Evolutionary conservation across 2,888 invertebrate genomes (phyloP), one percentile per base, ranked within the genome.

Genomic region (Prionchulus punctatus): DNA sequence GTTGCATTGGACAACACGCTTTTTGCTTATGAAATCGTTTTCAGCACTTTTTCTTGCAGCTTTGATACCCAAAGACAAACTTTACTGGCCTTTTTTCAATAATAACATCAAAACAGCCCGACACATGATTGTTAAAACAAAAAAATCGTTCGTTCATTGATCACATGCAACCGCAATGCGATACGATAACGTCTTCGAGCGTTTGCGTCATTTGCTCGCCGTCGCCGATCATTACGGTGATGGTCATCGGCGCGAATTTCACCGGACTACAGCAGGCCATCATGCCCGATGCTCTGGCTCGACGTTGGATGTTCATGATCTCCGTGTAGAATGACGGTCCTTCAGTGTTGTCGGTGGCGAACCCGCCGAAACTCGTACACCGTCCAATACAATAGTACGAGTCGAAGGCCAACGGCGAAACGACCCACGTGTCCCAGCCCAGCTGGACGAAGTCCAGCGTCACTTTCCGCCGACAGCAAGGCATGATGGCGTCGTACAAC

Each of bases 101-200:
- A n/a, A n/a, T n/a, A n/a, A n/a, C n/a, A n/a, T n/a, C n/a, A n/a
- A n/a, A n/a, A n/a, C n/a, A n/a, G n/a, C n/a, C n/a, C n/a, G n/a
- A n/a, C n/a, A n/a, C n/a, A n/a, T n/a, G n/a, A n/a, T n/a, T n/a
- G n/a, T n/a, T n/a, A n/a, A n/a, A n/a, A n/a, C n/a, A n/a, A n/a
- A n/a, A n/a, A n/a, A n/a, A n/a, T n/a, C n/a, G n/a, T n/a, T n/a
- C n/a, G n/a, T n/a, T n/a, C n/a, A n/a, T n/a, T n/a, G n/a, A n/a
- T 54, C 30, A 58, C 56, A 58, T 43, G 26, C 60, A 59, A 2
- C 57, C 60, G 36, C 58, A 57, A 25, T 62, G 30, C n/a, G 25
- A 15, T 18, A 60, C 60, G n/a, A 59, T 51, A 31, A 59, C 50
- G 28, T 60, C 51, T n/a, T 60, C 50, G 25, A 59, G n/a, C 1